Base-by-base conservation (phyloP, 2,888 invertebrate genomes). In the Antheraea yamamai region DNA sequence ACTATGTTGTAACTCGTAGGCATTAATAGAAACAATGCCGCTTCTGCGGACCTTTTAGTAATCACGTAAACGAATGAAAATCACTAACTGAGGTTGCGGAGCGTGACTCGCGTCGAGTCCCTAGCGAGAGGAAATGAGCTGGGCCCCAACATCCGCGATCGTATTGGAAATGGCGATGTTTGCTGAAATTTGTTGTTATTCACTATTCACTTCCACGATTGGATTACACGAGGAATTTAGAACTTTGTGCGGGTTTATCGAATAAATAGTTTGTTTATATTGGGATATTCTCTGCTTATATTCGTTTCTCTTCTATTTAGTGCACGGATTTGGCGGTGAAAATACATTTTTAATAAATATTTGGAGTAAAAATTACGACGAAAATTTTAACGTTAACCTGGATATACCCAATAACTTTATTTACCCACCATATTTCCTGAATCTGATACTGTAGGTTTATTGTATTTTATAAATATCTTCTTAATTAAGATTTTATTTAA, bases 41-140 rank as follows among this genome's bases (percentile, higher is more conserved):
- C 26, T 1, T 75, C 74, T 75, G 39, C 16, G n/a, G 23, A 51
- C n/a, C 20, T 74, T 39, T 71, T 16, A 68, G 51, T 73, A 10
- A 71, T 79, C 79, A 16, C 82, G 81, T 81, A 72, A 82, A 78
- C 20, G 39, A 75, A 72, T 72, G 35, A 81, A 81, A 82, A 83
- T 83, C 82, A 85, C 79, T 83, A 79, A 79, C 77, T 81, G 81
- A 82, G 85, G 83, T 86, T 83, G 82, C 77, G 83, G 82, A 85
- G 79, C 77, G 82, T 75, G 76, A 70, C 83, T 83, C 83, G 83
- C 84, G 82, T 83, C 81, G 82, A 84, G 88, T 85, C 88, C 87
- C 87, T 87, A 81, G 77, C 75, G 76, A 30, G 78, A 83, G 89
- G 89, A 89, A 89, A 89, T 89, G 89, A 89, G 85, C 80, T 78